phyloP scores from a whole-genome alignment of 2,113 vertebrate species.

The Proteles cristata region DNA sequence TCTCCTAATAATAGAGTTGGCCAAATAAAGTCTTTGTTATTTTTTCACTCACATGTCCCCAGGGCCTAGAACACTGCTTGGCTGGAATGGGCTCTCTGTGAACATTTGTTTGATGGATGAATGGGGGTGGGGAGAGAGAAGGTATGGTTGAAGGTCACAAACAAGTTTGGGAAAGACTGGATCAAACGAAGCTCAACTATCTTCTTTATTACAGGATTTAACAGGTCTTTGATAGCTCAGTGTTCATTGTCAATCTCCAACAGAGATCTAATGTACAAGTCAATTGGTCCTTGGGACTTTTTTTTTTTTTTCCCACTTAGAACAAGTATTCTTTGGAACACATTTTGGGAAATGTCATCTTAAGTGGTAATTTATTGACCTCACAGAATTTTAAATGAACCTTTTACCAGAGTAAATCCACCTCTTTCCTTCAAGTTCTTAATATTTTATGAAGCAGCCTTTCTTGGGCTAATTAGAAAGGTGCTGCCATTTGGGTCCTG shows the following conservation, averaged over 20 bases:
- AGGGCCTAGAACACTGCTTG: neutral
- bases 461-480: neutral
- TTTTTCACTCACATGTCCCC: neutral
- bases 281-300: neutral
- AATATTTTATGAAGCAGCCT: neutral
- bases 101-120: neutral
- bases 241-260: neutral
- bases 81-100: neutral
- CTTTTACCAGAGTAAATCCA: neutral
- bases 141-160: neutral
- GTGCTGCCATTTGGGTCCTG: neutral
- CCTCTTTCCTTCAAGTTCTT: neutral
- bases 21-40: neutral
- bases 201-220: neutral
- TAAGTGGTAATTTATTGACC: conserved; percentile 56
- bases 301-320: neutral
- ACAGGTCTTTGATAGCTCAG: neutral
- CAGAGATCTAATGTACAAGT: neutral
- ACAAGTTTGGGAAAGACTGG: neutral
- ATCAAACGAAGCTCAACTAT: neutral
- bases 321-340: neutral
- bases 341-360: conserved; percentile 55
- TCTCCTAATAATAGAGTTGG: neutral
- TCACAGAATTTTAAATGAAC: conserved; percentile 42
- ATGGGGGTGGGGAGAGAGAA: neutral